phyloP scores from a whole-genome alignment of 1,140 invertebrate species.

The Tribolium madens region DNA sequence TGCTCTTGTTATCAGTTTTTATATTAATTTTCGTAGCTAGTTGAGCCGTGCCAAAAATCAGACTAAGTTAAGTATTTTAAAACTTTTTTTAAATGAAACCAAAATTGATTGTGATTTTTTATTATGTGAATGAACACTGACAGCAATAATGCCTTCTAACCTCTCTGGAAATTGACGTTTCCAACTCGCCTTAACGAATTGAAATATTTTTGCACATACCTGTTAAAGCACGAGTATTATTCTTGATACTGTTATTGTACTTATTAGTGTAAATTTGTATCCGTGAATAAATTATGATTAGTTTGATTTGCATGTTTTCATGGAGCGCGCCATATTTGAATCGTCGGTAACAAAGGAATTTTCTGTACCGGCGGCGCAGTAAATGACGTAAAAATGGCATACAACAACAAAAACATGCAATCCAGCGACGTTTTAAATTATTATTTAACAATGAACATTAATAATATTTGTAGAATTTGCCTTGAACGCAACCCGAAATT shows the following conservation, averaged over 20 bases:
- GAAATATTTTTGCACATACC: conserved; percentile 48
- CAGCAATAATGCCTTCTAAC: conserved; percentile 20
- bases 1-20: conserved; percentile 37
- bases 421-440: conserved; percentile 60
- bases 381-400: conserved; percentile 48
- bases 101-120: conserved; percentile 39
- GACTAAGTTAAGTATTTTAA: conserved; percentile 14
- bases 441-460: conserved; percentile 64
- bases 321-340: not conserved
- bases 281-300: conserved; percentile 24
- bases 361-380: not conserved
- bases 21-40: conserved; percentile 6
- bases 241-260: conserved; percentile 45
- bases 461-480: conserved; percentile 74
- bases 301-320: not conserved
- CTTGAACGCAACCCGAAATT: conserved; percentile 74
- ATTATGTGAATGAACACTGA: conserved; percentile 1
- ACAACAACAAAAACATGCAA: conserved; percentile 56
- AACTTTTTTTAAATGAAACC: conserved; percentile 28
- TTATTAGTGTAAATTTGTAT: conserved; percentile 44
- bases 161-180: not conserved
- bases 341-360: not conserved
- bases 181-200: conserved; percentile 29
- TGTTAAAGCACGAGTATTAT: conserved; percentile 44
- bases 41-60: conserved; percentile 27